These are phyloP conservation scores for Tamandua tetradactyla DNA, from an alignment of 2,797 vertebrate genomes.

Conservation along the genomic window DNA sequence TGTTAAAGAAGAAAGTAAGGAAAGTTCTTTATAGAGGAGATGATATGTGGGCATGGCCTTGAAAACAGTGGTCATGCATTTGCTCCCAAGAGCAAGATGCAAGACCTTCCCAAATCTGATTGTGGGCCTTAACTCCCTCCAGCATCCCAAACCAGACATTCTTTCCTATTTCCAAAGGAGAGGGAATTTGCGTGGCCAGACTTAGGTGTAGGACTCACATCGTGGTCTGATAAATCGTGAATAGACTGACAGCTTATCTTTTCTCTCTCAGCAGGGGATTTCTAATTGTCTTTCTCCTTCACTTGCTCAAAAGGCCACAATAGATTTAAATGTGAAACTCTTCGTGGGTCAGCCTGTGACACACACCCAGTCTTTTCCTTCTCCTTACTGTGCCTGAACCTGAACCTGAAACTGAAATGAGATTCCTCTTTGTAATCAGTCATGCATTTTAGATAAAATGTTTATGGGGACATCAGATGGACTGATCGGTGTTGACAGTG, in stretches of 20 bases:
- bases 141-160: no score
- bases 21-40: no score
- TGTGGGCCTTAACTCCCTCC: no score
- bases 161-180: background rate
- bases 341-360: no score
- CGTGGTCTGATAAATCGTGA: background rate
- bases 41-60: no score
- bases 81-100: no score
- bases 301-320: background rate
- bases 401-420: background rate
- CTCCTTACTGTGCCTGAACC: background rate
- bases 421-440: background rate
- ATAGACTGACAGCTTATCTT: no score
- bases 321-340: background rate
- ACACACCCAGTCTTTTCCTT: background rate
- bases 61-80: no score
- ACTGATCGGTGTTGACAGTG: background rate
- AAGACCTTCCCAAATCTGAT: background rate
- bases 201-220: background rate
- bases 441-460: background rate
- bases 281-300: background rate
- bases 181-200: fast-evolving
- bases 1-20: no score
- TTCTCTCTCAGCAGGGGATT: background rate
- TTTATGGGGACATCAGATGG: no score